phyloP scores from a whole-genome alignment of 2,113 vertebrate species.

The Neomonachus schauinslandi region DNA sequence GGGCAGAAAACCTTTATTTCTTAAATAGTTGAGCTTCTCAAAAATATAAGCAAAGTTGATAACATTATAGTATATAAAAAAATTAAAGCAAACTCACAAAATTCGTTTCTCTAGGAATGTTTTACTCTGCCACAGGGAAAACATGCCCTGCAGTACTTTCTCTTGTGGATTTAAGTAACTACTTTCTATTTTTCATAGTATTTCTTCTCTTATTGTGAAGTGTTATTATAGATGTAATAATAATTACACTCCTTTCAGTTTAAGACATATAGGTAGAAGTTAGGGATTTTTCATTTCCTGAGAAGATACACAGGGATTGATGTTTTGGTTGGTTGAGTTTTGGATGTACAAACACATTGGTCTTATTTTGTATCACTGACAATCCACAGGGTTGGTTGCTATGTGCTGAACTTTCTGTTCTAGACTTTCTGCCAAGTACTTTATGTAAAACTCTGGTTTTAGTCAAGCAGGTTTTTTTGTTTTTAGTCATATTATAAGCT shows the following conservation, averaged over 20 bases:
- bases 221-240: not conserved
- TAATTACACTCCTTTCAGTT: conserved; percentile 23
- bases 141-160: not conserved
- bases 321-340: conserved; percentile 74
- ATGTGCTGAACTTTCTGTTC: conserved; percentile 89
- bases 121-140: conserved; percentile 45
- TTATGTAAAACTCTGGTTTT: conserved; percentile 84
- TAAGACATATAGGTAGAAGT: conserved; percentile 71
- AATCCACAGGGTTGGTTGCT: conserved; percentile 82
- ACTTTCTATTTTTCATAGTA: conserved; percentile 35
- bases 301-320: conserved; percentile 77
- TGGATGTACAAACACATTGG: conserved; percentile 79
- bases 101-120: conserved; percentile 53
- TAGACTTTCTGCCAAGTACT: conserved; percentile 87
- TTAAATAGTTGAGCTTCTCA: conserved; percentile 11
- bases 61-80: not conserved
- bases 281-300: conserved; percentile 84
- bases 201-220: not conserved
- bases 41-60: conserved; percentile 37
- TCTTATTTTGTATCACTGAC: conserved; percentile 83
- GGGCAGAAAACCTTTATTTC: conserved; percentile 23
- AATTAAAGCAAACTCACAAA: conserved; percentile 46
- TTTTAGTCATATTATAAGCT: conserved; percentile 79
- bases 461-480: conserved; percentile 81
- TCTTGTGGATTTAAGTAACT: conserved; percentile 39